Percentiles rank a stretch among this genome's conserved stretches.
Evolutionary conservation across 2,888 invertebrate genomes (phyloP).

Genomic region (Taenaris catops): DNA sequence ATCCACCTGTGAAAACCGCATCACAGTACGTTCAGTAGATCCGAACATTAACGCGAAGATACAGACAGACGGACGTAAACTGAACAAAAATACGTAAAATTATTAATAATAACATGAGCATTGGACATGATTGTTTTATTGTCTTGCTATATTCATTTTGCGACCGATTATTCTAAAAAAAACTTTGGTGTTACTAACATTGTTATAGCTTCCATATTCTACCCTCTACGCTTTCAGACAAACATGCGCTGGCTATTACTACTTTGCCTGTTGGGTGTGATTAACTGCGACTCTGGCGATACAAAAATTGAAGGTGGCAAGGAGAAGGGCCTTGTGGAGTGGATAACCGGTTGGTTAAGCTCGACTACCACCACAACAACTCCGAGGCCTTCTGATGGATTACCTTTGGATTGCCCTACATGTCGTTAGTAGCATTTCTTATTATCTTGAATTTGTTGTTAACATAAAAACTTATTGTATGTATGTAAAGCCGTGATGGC

Average conservation of each 20-base stretch:
- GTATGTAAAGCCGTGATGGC: no score
- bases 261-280: conserved; percentile 33
- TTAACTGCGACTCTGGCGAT: conserved; percentile 31
- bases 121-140: no score
- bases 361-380: conserved; percentile 32
- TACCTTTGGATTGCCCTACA: conserved; percentile 61
- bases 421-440: conserved; percentile 69
- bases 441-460: neutral
- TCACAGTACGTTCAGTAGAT: no score
- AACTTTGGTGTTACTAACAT: no score
- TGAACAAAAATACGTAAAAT: no score
- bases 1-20: no score
- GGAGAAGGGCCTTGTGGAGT: conserved; percentile 63
- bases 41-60: no score
- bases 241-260: conserved; percentile 43
- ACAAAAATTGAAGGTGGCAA: conserved; percentile 27
- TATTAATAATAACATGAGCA: no score
- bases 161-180: no score
- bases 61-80: no score
- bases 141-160: no score
- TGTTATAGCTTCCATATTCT: no score
- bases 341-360: conserved; percentile 56
- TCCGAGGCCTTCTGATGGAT: conserved; percentile 35
- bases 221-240: conserved; percentile 18
- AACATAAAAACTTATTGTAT: neutral